These are phyloP conservation scores for Diglossa cyanea DNA, from an alignment of 2,797 vertebrate species.

Conservation along the genomic window DNA sequence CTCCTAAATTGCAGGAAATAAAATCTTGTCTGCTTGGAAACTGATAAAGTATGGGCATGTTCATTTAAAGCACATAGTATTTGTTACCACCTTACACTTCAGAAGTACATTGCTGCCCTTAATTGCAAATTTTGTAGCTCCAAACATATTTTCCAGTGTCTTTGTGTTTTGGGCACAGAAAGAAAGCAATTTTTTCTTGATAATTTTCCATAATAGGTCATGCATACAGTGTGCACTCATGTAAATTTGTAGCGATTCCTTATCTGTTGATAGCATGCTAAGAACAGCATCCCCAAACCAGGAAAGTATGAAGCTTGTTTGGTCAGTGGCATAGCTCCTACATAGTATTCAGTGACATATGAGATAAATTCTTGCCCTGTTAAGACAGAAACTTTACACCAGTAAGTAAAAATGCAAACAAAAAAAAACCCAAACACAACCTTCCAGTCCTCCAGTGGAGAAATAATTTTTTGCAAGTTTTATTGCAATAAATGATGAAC, in stretches of 20 bases:
- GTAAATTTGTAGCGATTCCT: background rate
- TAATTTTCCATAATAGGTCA: background rate
- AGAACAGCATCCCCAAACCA: background rate
- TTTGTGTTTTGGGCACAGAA: background rate
- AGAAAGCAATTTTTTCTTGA: background rate
- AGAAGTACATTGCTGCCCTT: background rate
- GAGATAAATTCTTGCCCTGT: background rate
- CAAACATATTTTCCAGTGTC: background rate
- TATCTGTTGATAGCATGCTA: background rate
- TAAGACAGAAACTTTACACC: background rate
- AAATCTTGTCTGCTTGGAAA: background rate
- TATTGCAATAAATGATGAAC: background rate
- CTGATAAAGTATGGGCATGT: background rate
- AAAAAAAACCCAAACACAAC: background rate
- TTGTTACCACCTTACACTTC: background rate
- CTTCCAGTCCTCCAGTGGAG: background rate
- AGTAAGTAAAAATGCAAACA: background rate
- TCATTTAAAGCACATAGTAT: background rate
- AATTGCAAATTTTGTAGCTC: background rate
- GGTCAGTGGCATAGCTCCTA: background rate
- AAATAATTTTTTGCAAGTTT: background rate
- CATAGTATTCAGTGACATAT: background rate
- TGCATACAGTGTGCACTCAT: background rate
- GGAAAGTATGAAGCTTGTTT: background rate
- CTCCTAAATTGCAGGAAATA: background rate